Evolutionary conservation across 2,888 invertebrate genomes (phyloP), one percentile per base, ranked within the genome.

Genomic region (Lasiommata megera): DNA sequence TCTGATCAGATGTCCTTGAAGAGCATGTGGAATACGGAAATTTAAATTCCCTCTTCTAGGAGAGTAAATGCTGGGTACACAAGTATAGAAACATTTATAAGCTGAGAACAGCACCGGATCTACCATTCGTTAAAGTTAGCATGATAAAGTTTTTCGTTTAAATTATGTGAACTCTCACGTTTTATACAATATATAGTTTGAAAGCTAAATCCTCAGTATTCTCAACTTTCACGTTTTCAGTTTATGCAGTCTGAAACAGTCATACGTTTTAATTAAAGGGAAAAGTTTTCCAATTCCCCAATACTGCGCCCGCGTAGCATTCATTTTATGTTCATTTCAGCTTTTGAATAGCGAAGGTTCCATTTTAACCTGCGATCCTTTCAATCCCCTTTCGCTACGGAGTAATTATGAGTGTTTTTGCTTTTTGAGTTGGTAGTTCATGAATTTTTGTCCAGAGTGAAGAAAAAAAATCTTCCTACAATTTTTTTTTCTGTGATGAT

Each of bases 301-400:
- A 46, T 46, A 29, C 12, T n/a, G 11, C 7, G n/a, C 44, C 14
- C 16, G 16, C 14, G 44, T 16, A 29, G 44, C 44, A 12, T 46
- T 14, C 12, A 46, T 46, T 16, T 46, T 29, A 14, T 16, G 14
- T 46, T 31, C 29, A 29, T 46, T 46, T 16, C 16, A 46, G 44
- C 44, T 46, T 29, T 6, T 43, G 12, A 23, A 28, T 14, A 3
- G 6, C 37, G 12, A 31, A 16, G 44, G 29, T 46, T 29, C 9
- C 44, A 44, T 43, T 44, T 44, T 29, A 46, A 29, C 44, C 29
- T 12, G 28, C 5, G 44, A 46, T 46, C 44, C 44, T 46, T 14
- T 31, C 29, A 29, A 46, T 11, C 5, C 14, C 16, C 29, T 6
- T 14, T 29, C 14, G 29, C 44, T 29, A 11, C 11, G 29, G 16